Conservation (phyloP, 2,797 vertebrate species). For the Anguilla pacifica region DNA sequence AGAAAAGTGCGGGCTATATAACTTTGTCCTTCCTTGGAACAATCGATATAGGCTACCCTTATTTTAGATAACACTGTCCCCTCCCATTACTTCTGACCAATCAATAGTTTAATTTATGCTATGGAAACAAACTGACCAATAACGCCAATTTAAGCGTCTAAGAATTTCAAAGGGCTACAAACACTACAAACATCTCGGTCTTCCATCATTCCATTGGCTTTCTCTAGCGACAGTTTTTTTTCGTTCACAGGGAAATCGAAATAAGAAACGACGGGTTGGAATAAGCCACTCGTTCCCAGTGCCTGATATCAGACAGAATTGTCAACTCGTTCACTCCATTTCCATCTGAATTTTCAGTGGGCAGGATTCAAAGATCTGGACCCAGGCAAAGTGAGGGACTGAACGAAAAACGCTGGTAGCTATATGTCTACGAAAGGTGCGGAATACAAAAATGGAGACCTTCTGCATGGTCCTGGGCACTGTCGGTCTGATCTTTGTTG, state of each 20-base stretch:
- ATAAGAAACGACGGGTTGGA: no score
- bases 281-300: background rate
- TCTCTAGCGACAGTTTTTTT: background rate
- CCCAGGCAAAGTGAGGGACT: no score
- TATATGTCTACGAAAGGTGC: no score
- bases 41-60: background rate
- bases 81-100: background rate
- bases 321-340: no score
- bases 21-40: background rate
- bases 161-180: background rate
- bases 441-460: background rate
- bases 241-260: background rate
- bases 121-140: constrained; percentile 10
- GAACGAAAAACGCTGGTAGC: background rate
- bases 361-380: no score
- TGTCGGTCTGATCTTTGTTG: background rate
- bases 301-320: no score
- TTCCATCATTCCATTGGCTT: no score
- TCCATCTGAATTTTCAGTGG: no score
- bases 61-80: background rate
- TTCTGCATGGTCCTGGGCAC: background rate
- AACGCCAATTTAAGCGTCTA: background rate
- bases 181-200: no score
- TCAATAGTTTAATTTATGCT: background rate
- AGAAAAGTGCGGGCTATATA: no score